Evolutionary conservation across 2,888 invertebrate genomes (phyloP).

Genomic region (Philereme vetulata): DNA sequence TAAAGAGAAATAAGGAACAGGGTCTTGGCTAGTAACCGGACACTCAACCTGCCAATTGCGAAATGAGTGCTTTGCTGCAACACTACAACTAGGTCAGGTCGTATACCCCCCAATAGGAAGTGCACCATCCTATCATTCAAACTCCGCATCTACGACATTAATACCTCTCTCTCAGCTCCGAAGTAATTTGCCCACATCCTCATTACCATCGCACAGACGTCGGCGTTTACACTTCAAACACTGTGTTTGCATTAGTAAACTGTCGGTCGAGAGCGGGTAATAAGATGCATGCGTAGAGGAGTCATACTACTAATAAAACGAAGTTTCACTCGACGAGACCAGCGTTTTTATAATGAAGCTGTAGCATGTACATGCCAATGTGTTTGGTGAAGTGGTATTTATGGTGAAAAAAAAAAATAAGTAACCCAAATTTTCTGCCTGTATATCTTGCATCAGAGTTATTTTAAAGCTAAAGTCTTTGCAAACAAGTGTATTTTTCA

Average conservation of each 20-base stretch:
- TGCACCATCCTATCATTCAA: constrained; percentile 30
- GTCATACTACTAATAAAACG: not conserved
- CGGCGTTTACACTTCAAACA: constrained; percentile 40
- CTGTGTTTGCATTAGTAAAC: constrained; percentile 50
- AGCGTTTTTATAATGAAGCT: too few species aligned
- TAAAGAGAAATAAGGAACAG: constrained; percentile 4
- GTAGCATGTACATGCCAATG: too few species aligned
- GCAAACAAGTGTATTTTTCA: not conserved
- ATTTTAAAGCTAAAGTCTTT: not conserved
- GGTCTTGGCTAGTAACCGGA: constrained; percentile 15
- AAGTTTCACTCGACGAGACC: constrained; percentile 10
- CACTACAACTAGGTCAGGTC: constrained; percentile 7
- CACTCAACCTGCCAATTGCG: constrained; percentile 22
- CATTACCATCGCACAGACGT: constrained; percentile 43
- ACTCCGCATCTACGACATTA: constrained; percentile 25
- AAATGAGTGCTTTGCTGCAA: constrained; percentile 12
- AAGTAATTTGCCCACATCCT: constrained; percentile 43
- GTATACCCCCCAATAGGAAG: constrained; percentile 29
- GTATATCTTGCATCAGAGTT: not conserved
- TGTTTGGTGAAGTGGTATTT: too few species aligned
- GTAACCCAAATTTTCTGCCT: not conserved
- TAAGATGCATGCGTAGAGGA: constrained; percentile 40
- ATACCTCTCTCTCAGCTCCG: constrained; percentile 28
- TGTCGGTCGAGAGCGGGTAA: constrained; percentile 45
- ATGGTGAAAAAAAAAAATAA: not conserved